phyloP scores from a whole-genome alignment of 2,113 vertebrate genomes.

The Furnarius figulus region DNA sequence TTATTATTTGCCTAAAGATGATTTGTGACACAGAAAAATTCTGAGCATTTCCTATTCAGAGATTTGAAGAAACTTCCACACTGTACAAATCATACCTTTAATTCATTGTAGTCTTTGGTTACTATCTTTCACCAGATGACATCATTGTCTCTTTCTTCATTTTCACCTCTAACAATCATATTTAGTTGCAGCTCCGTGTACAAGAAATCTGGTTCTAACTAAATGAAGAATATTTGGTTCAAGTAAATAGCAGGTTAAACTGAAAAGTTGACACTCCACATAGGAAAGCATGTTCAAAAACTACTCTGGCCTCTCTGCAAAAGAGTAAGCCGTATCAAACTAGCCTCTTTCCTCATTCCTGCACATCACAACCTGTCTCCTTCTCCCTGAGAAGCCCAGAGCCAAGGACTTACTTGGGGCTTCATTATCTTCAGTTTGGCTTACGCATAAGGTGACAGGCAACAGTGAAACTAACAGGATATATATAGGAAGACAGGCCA shows the following conservation, averaged over 20 bases:
- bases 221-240: not conserved
- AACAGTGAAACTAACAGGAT: not conserved
- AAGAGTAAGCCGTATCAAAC: not conserved
- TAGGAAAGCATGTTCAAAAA: not conserved
- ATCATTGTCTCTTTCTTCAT: not conserved
- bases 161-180: not conserved
- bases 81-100: not conserved
- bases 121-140: not conserved
- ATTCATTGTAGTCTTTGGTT: not conserved
- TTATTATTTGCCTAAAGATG: not conserved
- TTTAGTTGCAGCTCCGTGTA: not conserved
- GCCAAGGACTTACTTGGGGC: not conserved
- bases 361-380: not conserved
- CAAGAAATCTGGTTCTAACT: not conserved
- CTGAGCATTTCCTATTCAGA: not conserved
- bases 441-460: not conserved
- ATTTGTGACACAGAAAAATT: not conserved
- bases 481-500: not conserved
- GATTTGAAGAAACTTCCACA: not conserved
- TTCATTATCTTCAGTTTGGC: not conserved
- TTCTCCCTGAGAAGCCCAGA: not conserved
- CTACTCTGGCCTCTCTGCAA: not conserved
- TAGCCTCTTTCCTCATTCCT: not conserved
- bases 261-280: not conserved
- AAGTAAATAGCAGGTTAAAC: not conserved